Evolutionary conservation across 2,113 vertebrate genomes (phyloP).

Genomic region (Pituophis catenifer): DNA sequence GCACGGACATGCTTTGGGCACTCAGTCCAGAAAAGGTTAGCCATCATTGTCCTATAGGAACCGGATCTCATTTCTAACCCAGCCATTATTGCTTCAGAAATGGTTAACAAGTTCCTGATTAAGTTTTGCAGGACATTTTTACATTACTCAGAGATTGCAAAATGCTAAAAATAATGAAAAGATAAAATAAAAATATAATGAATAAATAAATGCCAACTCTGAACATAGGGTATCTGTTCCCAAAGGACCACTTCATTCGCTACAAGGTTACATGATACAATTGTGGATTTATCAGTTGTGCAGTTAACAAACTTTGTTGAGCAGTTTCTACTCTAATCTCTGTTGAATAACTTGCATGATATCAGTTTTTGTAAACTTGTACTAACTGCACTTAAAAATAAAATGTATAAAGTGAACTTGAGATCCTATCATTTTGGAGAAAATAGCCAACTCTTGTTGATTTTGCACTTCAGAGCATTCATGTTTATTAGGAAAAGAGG

Average conservation of each 20-base stretch:
- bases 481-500: neutral
- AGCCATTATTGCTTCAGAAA: neutral
- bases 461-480: slow-evolving; percentile 9
- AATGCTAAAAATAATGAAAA: slow-evolving; percentile 48
- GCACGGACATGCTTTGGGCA: too few species aligned
- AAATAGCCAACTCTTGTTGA: slow-evolving; percentile 15
- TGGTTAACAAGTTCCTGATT: slow-evolving; percentile 31
- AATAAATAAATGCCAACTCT: slow-evolving; percentile 9
- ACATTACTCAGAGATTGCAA: slow-evolving; percentile 52
- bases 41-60: neutral
- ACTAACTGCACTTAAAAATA: neutral
- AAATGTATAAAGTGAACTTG: neutral
- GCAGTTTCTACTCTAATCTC: neutral
- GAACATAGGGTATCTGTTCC: slow-evolving; percentile 21
- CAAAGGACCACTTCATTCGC: slow-evolving; percentile 8
- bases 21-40: too few species aligned
- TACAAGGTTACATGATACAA: neutral
- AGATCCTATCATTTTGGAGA: slow-evolving; percentile 9
- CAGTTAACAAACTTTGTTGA: neutral
- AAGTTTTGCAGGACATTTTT: slow-evolving; percentile 47
- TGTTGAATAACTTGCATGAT: neutral
- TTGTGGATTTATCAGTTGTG: neutral
- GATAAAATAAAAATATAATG: neutral
- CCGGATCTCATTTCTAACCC: slow-evolving; percentile 19
- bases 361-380: neutral